Conservation (phyloP, 2,888 invertebrate species). For the Drosophila neotestacea region DNA sequence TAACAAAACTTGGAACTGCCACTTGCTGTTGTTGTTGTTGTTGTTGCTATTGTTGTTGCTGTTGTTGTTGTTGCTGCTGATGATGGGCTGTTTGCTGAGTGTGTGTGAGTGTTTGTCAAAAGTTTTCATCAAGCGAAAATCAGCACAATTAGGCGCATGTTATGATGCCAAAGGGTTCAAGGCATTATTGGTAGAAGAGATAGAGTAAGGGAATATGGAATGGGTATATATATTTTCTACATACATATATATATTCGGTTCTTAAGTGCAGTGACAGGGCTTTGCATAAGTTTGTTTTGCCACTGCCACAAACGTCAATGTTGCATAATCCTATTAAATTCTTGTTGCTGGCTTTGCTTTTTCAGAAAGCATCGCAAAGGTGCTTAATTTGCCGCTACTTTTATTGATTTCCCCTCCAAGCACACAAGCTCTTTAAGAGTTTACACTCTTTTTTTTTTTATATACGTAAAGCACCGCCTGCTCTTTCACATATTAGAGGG, state of each 20-base stretch:
- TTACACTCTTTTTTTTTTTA: conserved; percentile 41
- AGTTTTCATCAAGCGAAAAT: conserved; percentile 77
- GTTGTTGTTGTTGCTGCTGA: conserved; percentile 38
- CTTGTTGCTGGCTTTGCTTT: conserved; percentile 60
- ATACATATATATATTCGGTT: conserved; percentile 15
- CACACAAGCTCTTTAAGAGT: conserved; percentile 11
- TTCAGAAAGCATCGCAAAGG: conserved; percentile 58
- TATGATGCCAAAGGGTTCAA: conserved; percentile 59
- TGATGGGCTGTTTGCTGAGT: conserved; percentile 53
- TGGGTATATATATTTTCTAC: conserved; percentile 9
- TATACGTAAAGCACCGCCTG: not conserved
- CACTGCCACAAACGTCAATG: conserved; percentile 52
- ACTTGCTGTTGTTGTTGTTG: conserved; percentile 40
- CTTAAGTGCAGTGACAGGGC: conserved; percentile 68
- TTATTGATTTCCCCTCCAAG: conserved; percentile 71
- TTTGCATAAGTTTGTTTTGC: conserved; percentile 71
- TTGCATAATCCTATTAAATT: conserved; percentile 81
- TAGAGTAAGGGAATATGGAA: fast-evolving
- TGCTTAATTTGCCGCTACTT: conserved; percentile 76
- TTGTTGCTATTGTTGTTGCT: conserved; percentile 14
- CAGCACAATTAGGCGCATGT: conserved; percentile 73
- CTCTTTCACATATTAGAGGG: conserved; percentile 61
- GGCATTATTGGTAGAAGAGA: conserved; percentile 17
- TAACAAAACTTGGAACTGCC: conserved; percentile 69
- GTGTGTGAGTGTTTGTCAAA: conserved; percentile 51